Percentiles rank a stretch among this genome's conserved stretches.
phyloP scores from a whole-genome alignment of 2,113 vertebrate genomes.

The Nyctibius bracteatus region DNA sequence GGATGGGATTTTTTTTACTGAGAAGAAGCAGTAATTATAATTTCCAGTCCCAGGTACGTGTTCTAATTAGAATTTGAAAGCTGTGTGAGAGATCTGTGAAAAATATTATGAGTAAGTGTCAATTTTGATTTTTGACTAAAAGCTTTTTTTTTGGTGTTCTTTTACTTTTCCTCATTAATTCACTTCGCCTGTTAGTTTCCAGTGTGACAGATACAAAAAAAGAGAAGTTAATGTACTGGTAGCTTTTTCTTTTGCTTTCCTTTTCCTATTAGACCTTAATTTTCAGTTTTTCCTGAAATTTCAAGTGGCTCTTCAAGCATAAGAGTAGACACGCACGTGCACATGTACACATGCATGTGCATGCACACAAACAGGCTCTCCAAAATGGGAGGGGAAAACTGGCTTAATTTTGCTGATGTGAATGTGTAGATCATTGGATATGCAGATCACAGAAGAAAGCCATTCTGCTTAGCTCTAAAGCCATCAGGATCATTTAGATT shows the following conservation, averaged over 20 bases:
- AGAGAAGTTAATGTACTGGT: background rate
- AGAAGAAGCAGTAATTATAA: background rate
- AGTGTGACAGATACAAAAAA: background rate
- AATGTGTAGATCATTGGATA: slow-evolving; percentile 11
- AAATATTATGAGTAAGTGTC: background rate
- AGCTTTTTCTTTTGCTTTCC: background rate
- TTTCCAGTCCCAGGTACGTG: background rate
- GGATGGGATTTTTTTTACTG: background rate
- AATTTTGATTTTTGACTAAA: background rate
- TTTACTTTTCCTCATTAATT: background rate
- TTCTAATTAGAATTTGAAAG: background rate
- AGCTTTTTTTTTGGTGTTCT: background rate
- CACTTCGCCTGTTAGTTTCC: background rate
- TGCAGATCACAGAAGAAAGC: slow-evolving; percentile 59
- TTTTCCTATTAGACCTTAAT: background rate
- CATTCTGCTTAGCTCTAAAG: slow-evolving; percentile 58
- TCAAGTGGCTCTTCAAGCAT: background rate
- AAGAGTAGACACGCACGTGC: background rate
- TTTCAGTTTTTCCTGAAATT: background rate
- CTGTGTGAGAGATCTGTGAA: background rate
- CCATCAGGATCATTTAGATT: slow-evolving; percentile 67
- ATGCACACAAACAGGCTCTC: background rate
- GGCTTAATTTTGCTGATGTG: background rate
- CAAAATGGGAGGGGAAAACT: background rate
- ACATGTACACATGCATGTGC: fast-evolving